Conservation (phyloP, 2,888 invertebrate genomes). For the Sylvicola fuscatus region DNA sequence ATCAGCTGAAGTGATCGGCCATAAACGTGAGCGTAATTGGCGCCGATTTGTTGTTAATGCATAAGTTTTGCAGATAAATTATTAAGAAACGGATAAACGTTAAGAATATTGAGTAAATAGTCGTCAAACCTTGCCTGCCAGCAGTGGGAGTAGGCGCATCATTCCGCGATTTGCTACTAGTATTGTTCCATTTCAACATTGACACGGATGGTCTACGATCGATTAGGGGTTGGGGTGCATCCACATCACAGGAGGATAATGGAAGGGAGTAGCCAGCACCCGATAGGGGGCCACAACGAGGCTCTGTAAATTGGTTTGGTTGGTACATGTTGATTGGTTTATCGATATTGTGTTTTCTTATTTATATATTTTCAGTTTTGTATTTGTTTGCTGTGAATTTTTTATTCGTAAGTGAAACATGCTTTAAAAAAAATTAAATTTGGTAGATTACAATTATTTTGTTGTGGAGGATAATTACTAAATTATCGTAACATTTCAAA, state of each 20-base stretch:
- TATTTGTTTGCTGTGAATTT: too few species aligned
- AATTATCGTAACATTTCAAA: too few species aligned
- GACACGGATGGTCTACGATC: conserved; percentile 45
- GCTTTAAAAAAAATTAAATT: too few species aligned
- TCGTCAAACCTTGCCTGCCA: conserved; percentile 31
- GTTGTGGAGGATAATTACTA: too few species aligned
- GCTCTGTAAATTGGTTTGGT: conserved; percentile 30
- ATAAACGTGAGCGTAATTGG: too few species aligned
- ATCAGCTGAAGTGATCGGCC: too few species aligned
- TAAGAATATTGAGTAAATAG: conserved; percentile 6
- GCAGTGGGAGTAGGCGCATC: conserved; percentile 20
- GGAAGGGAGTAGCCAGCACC: conserved; percentile 29
- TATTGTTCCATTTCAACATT: conserved; percentile 26
- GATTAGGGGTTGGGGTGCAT: conserved; percentile 50
- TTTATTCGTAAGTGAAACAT: too few species aligned
- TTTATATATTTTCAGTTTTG: conserved; percentile 2
- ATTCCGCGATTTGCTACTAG: conserved; percentile 19
- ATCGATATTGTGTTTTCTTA: conserved; percentile 6
- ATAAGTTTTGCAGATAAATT: background rate
- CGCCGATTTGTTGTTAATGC: background rate
- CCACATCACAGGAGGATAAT: conserved; percentile 36
- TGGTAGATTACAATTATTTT: too few species aligned
- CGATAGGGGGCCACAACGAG: conserved; percentile 48
- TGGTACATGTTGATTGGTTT: conserved; percentile 8
- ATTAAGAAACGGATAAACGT: conserved; percentile 1